Conservation (phyloP, 2,888 invertebrate species). For the Electrophaes corylata region DNA sequence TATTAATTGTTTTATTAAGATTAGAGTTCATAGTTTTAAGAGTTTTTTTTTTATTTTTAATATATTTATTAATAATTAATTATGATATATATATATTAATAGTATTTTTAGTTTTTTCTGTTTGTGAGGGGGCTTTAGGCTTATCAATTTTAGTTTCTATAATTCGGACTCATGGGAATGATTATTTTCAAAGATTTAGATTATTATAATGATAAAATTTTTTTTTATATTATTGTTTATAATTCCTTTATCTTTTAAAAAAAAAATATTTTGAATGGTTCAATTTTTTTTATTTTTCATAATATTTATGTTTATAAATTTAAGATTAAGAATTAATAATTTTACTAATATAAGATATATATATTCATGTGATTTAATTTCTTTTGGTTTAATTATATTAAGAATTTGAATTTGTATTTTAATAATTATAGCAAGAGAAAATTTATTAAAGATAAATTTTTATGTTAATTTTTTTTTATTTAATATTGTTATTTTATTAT, state of each 20-base stretch:
- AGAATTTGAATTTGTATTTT: conserved; percentile 85
- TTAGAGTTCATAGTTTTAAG: conserved; percentile 85
- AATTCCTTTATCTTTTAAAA: conserved; percentile 78
- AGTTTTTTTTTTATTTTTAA: conserved; percentile 79
- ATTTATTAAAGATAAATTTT: conserved; percentile 71
- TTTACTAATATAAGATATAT: conserved; percentile 70
- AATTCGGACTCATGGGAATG: conserved; percentile 86
- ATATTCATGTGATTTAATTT: conserved; percentile 78
- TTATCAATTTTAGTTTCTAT: conserved; percentile 85
- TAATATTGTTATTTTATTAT: conserved; percentile 78
- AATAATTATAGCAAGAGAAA: conserved; percentile 84
- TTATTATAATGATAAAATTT: conserved; percentile 85
- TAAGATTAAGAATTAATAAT: conserved; percentile 59
- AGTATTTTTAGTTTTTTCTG: conserved; percentile 85
- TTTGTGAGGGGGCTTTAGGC: conserved; percentile 87
- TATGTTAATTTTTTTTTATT: conserved; percentile 80
- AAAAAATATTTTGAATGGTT: conserved; percentile 81
- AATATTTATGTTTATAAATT: conserved; percentile 76
- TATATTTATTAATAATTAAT: conserved; percentile 71
- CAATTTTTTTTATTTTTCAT: conserved; percentile 79
- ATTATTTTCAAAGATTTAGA: conserved; percentile 85
- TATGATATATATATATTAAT: conserved; percentile 84
- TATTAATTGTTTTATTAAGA: conserved; percentile 84
- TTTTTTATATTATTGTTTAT: conserved; percentile 76
- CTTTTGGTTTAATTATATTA: conserved; percentile 82